Evolutionary conservation across 1,140 invertebrate species (phyloP), one percentile per base, ranked within the genome.

Genomic region (Galleria mellonella): DNA sequence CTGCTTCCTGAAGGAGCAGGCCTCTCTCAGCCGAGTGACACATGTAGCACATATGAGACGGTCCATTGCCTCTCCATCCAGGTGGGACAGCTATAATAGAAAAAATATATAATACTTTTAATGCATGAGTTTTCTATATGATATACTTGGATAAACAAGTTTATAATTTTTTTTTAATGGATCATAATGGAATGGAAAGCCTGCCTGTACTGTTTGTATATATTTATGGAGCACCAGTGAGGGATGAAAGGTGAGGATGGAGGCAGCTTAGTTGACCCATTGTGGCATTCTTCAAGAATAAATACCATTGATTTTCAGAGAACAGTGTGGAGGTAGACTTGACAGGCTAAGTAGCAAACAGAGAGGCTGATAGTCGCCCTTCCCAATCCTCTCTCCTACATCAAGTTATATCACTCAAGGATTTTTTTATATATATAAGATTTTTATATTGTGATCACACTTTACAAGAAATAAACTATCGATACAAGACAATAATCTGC

Each of bases 21-120:
- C 72, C 17, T 75, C 75, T 15, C 59, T 42, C 23, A 79, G 40
- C 14, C 61, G 47, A 5, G 52, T 32, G 0, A 75, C 63, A 43
- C 75, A 79, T 0, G 51, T 52, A 0, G 52, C 40, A 42, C 75
- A 79, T 27, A 79, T 71, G 10, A 77, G 32, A 8, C 56, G 46
- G 14, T 55, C 53, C 4, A 29, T 27, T 2, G 42, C 35, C 11
- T 55, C 50, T 8, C 51, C 55, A 27, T 67, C 63, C 6, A 67
- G 31, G 31, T 67, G 43, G 5, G 56, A 63, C 0, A 67, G 40
- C 60, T 67, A 32, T 0, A 45, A 50, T 8, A 9, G 8, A 40
- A 17, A 42, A 32, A 42, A 29, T 17, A 30, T 32, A 32, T 8
- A n/a, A 29, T 29, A 29, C 4, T 5, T 9, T 29, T 29, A 9